A percentile compares a stretch with the other conserved stretches of the same genome.
Evolutionary conservation across 2,797 vertebrate species (phyloP).

Genomic region (Ibycter americanus): DNA sequence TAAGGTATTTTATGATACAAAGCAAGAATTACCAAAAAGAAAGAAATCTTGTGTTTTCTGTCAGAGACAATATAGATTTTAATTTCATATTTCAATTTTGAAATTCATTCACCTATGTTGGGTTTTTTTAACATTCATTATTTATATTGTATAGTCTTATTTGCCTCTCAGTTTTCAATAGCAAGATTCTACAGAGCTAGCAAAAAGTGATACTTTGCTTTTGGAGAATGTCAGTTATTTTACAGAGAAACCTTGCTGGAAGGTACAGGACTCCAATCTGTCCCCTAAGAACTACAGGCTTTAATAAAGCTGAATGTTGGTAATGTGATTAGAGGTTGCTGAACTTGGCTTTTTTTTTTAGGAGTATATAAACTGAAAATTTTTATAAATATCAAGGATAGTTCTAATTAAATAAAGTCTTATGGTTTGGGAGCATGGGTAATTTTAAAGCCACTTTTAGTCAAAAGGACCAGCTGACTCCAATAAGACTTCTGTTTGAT

Average conservation of each 20-base stretch:
- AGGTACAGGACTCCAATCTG: not conserved
- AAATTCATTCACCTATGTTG: not conserved
- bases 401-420: not conserved
- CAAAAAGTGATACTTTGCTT: not conserved
- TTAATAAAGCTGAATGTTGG: not conserved
- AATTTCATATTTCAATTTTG: not conserved
- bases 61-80: not conserved
- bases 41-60: not conserved
- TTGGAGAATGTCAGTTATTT: not conserved
- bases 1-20: not conserved
- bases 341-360: not conserved
- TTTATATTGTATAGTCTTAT: not conserved
- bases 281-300: not conserved
- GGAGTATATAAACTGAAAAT: rapidly evolving
- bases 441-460: not conserved
- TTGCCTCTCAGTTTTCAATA: not conserved
- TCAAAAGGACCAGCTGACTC: not conserved
- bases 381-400: not conserved
- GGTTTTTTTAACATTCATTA: not conserved
- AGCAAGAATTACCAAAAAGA: not conserved
- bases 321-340: not conserved
- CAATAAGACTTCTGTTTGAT: not conserved
- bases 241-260: not conserved
- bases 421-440: not conserved
- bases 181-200: not conserved